Evolutionary conservation across 2,888 invertebrate species (phyloP).

Genomic region (Pseudolycoriella hygida): DNA sequence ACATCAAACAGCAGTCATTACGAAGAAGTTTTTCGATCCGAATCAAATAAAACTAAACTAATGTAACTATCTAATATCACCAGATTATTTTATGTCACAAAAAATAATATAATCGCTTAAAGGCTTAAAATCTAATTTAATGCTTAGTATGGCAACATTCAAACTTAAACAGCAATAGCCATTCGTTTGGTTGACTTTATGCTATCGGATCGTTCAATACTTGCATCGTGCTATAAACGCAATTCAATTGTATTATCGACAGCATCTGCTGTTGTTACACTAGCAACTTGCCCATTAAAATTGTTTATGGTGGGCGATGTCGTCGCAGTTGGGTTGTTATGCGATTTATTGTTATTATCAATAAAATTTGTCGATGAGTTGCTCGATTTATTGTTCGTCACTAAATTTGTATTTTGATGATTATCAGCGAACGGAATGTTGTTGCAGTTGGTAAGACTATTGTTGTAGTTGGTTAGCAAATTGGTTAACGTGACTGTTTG

Average conservation of each 20-base stretch:
- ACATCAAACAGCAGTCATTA: too few relatives aligned
- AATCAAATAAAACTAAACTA: too few relatives aligned
- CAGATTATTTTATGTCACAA: neutral
- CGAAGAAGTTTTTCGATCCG: too few relatives aligned
- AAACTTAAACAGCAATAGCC: constrained; percentile 9
- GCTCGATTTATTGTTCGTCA: neutral
- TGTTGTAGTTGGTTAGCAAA: constrained; percentile 24
- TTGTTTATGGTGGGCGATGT: constrained; percentile 4
- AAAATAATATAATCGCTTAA: too few relatives aligned
- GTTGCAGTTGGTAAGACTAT: constrained; percentile 9
- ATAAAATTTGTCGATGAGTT: neutral
- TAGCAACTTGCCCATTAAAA: constrained; percentile 16
- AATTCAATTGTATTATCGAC: constrained; percentile 11
- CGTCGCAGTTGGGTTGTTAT: neutral
- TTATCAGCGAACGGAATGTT: neutral
- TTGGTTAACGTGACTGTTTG: constrained; percentile 27
- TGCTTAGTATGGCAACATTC: too few relatives aligned
- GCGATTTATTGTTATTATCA: neutral
- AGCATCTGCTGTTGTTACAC: neutral
- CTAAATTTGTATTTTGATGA: neutral
- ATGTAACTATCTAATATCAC: neutral
- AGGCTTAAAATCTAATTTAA: too few relatives aligned
- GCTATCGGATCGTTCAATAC: constrained; percentile 7
- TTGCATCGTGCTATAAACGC: constrained; percentile 25
- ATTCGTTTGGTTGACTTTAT: constrained; percentile 8